Evolutionary conservation across 2,113 vertebrate species (phyloP).

Genomic region (Rhipidura dahli): DNA sequence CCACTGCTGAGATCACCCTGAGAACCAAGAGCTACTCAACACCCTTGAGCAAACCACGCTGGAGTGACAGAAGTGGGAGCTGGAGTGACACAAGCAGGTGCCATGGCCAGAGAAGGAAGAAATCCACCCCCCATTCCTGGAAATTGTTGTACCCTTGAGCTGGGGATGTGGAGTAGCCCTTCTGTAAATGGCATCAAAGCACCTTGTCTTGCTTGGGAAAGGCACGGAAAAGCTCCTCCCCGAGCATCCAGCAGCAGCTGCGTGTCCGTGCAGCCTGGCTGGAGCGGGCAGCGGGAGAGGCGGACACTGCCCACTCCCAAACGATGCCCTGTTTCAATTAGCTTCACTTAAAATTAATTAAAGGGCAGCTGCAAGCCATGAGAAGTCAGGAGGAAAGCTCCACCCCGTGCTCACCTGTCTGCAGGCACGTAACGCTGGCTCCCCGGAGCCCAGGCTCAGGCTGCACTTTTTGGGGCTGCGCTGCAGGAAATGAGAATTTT

Average conservation of each 20-base stretch:
- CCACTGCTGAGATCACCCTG: background rate
- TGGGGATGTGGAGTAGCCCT: background rate
- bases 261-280: background rate
- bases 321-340: slow-evolving; percentile 1
- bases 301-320: background rate
- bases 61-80: background rate
- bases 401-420: slow-evolving; percentile 47
- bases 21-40: background rate
- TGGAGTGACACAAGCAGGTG: background rate
- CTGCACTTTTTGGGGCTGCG: background rate
- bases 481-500: slow-evolving; percentile 29
- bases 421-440: slow-evolving; percentile 14
- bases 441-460: background rate
- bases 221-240: background rate
- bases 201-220: accelerated
- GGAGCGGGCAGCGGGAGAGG: background rate
- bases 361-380: slow-evolving; percentile 50
- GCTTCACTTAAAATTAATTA: slow-evolving; percentile 49
- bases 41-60: background rate
- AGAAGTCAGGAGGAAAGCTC: slow-evolving; percentile 2
- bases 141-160: accelerated
- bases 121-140: background rate
- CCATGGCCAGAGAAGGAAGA: background rate
- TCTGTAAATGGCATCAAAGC: background rate
- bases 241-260: accelerated